Evolutionary conservation across 2,797 vertebrate species (phyloP), one percentile per base, ranked within the genome.

Genomic region (Malurus splendens): DNA sequence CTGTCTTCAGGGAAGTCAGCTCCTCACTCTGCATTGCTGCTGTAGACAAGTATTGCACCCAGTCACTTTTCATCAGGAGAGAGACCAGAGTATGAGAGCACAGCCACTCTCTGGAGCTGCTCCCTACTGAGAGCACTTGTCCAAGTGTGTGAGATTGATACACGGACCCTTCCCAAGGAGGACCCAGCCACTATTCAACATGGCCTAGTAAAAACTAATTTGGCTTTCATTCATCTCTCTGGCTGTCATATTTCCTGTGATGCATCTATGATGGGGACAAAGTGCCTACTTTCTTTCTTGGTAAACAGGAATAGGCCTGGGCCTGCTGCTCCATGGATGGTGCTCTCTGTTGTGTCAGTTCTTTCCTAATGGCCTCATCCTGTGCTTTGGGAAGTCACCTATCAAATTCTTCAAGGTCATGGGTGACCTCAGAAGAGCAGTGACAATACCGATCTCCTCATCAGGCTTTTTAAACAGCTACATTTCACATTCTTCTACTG

Each of bases 151-250:
- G 52, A 61, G 67, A 57, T 22, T 38, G 27, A 39, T 11, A 52
- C 14, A 27, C 0, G 0, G 78, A 30, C 4, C 0, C 41, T 22
- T n/a, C 28, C 14, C 0, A 2, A 38, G 45, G 33, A 67, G 18
- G 9, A 47, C 6, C 33, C 59, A 65, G 17, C 11, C 75, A 57
- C 51, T 36, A 23, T 45, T 72, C 50, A 67, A 65, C 4, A 12
- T 3, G 3, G 27, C 9, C 50, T 64, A 30, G 25, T 30, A 45
- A 78, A 88, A 78, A 30, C n/a, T 2, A 39, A 33, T 48, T 32
- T 54, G 47, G 12, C 33, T 72, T 54, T 71, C 42, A 41, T 39
- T n/a, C 38, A 56, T 39, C n/a, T 48, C 48, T 71, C 28, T 56
- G 11, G 25, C 33, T 78, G 15, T 19, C 33, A 9, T 3, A 2